These are phyloP conservation scores for Nomada ruficornis DNA, from an alignment of 2,888 invertebrate species.

Conservation along the genomic window DNA sequence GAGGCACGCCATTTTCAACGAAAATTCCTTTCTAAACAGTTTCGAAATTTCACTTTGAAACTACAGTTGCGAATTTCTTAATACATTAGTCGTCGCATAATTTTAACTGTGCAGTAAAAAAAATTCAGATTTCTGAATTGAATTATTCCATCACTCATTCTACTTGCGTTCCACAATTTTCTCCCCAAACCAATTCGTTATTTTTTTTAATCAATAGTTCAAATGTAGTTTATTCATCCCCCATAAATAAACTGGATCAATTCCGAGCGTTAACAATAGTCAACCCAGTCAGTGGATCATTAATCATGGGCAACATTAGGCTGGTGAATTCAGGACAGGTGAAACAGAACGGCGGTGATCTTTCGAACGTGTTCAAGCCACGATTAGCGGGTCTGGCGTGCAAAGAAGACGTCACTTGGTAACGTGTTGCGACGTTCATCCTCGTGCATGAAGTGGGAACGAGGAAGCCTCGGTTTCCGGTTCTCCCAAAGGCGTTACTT, in stretches of 20 bases:
- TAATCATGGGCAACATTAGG: constrained; percentile 54
- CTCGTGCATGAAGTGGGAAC: constrained; percentile 50
- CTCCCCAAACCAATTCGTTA: too few relatives aligned
- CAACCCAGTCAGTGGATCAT: constrained; percentile 10
- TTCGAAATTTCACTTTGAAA: too few relatives aligned
- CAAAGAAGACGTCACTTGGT: constrained; percentile 73
- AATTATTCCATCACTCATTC: too few relatives aligned
- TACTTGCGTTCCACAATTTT: neutral
- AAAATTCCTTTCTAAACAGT: too few relatives aligned
- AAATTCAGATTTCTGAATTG: too few relatives aligned
- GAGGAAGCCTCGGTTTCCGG: constrained; percentile 31
- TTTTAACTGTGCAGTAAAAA: too few relatives aligned
- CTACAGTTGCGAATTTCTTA: too few relatives aligned
- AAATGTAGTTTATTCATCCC: too few relatives aligned
- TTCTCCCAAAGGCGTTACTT: constrained; percentile 10
- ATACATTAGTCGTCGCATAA: too few relatives aligned
- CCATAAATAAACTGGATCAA: constrained; percentile 8
- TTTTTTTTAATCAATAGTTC: too few relatives aligned
- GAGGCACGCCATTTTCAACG: neutral
- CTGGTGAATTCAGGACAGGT: constrained; percentile 34
- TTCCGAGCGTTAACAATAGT: constrained; percentile 22
- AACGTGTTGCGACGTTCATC: constrained; percentile 68
- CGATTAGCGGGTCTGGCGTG: constrained; percentile 33
- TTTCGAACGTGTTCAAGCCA: constrained; percentile 53
- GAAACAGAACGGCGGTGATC: constrained; percentile 58